Evolutionary conservation across 2,888 invertebrate genomes (phyloP).

Genomic region (Deilephila elpenor): DNA sequence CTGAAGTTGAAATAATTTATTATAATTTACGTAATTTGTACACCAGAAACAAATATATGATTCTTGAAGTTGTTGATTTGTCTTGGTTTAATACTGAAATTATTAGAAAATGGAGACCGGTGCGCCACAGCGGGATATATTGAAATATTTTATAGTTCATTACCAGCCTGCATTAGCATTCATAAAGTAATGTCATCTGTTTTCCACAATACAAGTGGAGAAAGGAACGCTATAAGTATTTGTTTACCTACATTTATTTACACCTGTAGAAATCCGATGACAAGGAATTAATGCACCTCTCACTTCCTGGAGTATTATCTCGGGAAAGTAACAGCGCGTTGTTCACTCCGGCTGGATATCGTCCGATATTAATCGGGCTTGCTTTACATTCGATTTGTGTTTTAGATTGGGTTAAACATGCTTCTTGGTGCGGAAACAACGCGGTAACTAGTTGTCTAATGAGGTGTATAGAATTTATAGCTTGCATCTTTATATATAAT

Average conservation of each 20-base stretch:
- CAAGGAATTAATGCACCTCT: not conserved
- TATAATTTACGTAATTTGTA: too few species aligned
- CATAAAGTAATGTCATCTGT: not conserved
- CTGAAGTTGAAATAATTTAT: too few species aligned
- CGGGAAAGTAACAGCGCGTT: not conserved
- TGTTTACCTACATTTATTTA: not conserved
- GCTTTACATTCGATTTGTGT: not conserved
- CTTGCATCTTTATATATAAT: too few species aligned
- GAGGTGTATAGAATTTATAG: not conserved
- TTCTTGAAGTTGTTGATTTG: too few species aligned
- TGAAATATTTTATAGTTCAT: too few species aligned
- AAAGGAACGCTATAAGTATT: not conserved
- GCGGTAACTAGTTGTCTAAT: not conserved
- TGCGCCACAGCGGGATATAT: too few species aligned
- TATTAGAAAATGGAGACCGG: too few species aligned
- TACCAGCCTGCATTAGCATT: not conserved
- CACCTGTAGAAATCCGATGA: not conserved
- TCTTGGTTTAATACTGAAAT: too few species aligned
- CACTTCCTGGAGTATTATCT: not conserved
- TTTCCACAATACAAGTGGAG: not conserved
- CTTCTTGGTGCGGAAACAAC: not conserved
- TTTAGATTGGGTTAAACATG: not conserved
- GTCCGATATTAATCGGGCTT: not conserved
- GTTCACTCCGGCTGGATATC: not conserved
- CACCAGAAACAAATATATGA: too few species aligned